Evolutionary conservation across 2,797 vertebrate species (phyloP).

Genomic region (Emys orbicularis): DNA sequence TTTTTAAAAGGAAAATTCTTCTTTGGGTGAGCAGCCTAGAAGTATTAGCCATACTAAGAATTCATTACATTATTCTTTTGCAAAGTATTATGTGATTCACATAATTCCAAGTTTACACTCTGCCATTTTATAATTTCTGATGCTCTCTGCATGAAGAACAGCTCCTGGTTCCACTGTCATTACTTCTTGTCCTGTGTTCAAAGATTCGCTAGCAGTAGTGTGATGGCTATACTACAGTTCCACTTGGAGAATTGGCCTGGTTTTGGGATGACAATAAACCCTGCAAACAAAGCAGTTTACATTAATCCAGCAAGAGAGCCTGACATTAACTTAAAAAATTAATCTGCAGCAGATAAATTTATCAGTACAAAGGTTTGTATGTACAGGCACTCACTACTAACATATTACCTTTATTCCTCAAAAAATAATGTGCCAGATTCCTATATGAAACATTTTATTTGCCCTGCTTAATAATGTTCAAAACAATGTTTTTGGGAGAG

Average conservation of each 20-base stretch:
- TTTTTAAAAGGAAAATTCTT: constrained; percentile 66
- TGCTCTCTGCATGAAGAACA: constrained; percentile 89
- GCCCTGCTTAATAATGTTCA: background rate
- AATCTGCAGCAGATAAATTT: constrained; percentile 39
- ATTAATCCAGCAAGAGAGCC: constrained; percentile 82
- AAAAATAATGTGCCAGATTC: background rate
- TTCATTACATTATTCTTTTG: constrained; percentile 70
- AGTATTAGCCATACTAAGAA: constrained; percentile 77
- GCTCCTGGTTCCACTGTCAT: constrained; percentile 85
- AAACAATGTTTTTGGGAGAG: background rate
- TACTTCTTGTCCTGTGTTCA: constrained; percentile 85
- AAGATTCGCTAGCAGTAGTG: constrained; percentile 90
- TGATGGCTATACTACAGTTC: constrained; percentile 95
- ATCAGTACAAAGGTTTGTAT: constrained; percentile 19
- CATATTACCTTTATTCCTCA: constrained; percentile 19
- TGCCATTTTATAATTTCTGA: constrained; percentile 82
- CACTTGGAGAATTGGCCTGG: constrained; percentile 97
- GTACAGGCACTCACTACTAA: constrained; percentile 20
- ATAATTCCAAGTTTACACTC: constrained; percentile 75
- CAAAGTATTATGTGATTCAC: constrained; percentile 78
- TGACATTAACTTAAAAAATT: constrained; percentile 55
- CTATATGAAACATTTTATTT: background rate
- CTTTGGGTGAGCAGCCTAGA: constrained; percentile 68
- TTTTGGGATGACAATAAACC: constrained; percentile 95
- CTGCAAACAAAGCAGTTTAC: constrained; percentile 92